These are phyloP conservation scores for Coregonus ussuriensis DNA, from an alignment of 2,797 vertebrate species.

Conservation along the genomic window DNA sequence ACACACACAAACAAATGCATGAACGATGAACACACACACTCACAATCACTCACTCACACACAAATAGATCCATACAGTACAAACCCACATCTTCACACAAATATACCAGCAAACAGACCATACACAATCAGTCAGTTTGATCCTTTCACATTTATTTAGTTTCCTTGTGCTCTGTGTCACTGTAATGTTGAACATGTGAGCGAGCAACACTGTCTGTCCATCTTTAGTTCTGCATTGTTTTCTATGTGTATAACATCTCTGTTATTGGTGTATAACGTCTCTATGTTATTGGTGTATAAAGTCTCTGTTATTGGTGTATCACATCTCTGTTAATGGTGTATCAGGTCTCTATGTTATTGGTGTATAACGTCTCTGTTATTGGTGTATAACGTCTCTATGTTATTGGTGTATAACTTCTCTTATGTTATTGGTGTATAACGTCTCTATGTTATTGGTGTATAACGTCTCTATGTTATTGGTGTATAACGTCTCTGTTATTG, in stretches of 20 bases:
- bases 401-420: no score
- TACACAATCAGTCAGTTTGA: conserved; percentile 4
- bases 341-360: no score
- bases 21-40: not conserved
- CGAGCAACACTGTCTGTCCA: conserved; percentile 55
- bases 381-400: no score
- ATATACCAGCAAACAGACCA: not conserved
- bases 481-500: no score
- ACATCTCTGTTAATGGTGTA: no score
- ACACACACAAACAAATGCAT: not conserved
- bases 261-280: no score
- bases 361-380: no score
- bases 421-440: no score
- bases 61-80: not conserved
- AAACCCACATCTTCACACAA: conserved; percentile 1
- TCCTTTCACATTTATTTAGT: conserved; percentile 17
- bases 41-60: not conserved
- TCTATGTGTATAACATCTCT: conserved; percentile 4
- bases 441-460: no score
- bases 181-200: conserved; percentile 20
- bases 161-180: conserved; percentile 23
- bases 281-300: no score
- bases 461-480: no score
- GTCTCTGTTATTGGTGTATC: no score
- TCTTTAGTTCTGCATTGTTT: conserved; percentile 15